phyloP scores from a whole-genome alignment of 2,797 vertebrate genomes.

The Lates japonicus region DNA sequence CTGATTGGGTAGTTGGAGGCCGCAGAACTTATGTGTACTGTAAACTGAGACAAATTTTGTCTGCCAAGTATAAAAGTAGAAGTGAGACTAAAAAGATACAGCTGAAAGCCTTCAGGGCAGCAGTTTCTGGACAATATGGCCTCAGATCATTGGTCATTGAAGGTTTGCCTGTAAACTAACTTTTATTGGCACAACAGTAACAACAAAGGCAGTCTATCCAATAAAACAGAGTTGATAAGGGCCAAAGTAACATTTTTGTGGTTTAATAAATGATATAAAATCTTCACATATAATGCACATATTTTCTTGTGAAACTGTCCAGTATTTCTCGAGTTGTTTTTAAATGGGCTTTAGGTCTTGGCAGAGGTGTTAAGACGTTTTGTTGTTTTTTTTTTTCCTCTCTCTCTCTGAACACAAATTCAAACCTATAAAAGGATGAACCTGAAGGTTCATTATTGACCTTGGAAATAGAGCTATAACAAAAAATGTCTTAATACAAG shows the following conservation, averaged over 20 bases:
- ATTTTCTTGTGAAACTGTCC: constrained; percentile 35
- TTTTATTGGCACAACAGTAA: constrained; percentile 57
- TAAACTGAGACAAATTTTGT: constrained; percentile 74
- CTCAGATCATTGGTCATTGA: constrained; percentile 61
- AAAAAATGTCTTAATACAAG: not conserved
- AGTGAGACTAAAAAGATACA: constrained; percentile 66
- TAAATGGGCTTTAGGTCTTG: constrained; percentile 17
- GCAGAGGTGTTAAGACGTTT: constrained; percentile 16
- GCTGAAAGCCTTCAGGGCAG: constrained; percentile 58
- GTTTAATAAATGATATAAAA: constrained; percentile 53
- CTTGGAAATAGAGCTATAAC: not conserved
- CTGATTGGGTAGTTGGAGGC: constrained; percentile 72
- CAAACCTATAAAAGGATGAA: constrained; percentile 7
- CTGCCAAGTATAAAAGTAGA: constrained; percentile 63
- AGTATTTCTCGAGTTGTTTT: constrained; percentile 39
- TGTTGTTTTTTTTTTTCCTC: not conserved
- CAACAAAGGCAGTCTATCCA: constrained; percentile 38
- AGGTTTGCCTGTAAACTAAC: constrained; percentile 54
- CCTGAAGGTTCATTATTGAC: constrained; percentile 5
- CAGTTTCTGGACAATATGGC: constrained; percentile 54
- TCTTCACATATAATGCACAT: constrained; percentile 38
- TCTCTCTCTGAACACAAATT: constrained; percentile 20
- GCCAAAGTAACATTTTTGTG: constrained; percentile 43
- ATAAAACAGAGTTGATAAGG: constrained; percentile 41
- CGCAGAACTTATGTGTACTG: constrained; percentile 72